Evolutionary conservation across 2,113 vertebrate species (phyloP).

Genomic region (Scomber colias): DNA sequence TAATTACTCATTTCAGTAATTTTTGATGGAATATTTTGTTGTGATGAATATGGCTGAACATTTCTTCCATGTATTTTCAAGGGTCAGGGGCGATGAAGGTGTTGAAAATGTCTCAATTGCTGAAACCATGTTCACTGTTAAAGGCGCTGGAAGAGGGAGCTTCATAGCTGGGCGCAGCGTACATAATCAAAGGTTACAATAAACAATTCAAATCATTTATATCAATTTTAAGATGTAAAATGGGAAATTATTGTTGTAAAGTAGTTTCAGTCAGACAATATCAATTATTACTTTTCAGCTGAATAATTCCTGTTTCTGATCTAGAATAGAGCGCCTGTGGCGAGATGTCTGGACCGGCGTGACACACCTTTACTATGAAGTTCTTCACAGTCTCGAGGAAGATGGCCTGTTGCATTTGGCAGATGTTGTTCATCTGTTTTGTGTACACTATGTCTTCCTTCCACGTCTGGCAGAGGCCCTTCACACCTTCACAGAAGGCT

Average conservation of each 20-base stretch:
- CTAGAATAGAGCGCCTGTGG: slow-evolving; percentile 33
- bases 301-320: slow-evolving; percentile 8
- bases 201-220: too few relatives aligned
- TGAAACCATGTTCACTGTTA: slow-evolving; percentile 20
- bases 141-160: slow-evolving; percentile 25
- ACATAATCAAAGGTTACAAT: slow-evolving; percentile 19
- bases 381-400: slow-evolving; percentile 43
- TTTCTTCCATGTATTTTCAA: background rate
- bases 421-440: too few relatives aligned
- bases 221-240: background rate
- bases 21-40: too few relatives aligned
- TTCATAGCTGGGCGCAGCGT: slow-evolving; percentile 16
- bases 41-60: background rate
- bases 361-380: slow-evolving; percentile 34
- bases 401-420: too few relatives aligned
- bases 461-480: too few relatives aligned
- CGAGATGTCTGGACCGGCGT: slow-evolving; percentile 35
- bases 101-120: slow-evolving; percentile 33
- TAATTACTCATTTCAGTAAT: too few relatives aligned
- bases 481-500: too few relatives aligned
- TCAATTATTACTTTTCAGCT: background rate
- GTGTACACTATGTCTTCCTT: too few relatives aligned
- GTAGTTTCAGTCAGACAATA: background rate
- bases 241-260: too few relatives aligned
- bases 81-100: slow-evolving; percentile 34